These are phyloP conservation scores for Camelus dromedarius DNA, from an alignment of 2,113 vertebrate genomes.

Conservation along the genomic window DNA sequence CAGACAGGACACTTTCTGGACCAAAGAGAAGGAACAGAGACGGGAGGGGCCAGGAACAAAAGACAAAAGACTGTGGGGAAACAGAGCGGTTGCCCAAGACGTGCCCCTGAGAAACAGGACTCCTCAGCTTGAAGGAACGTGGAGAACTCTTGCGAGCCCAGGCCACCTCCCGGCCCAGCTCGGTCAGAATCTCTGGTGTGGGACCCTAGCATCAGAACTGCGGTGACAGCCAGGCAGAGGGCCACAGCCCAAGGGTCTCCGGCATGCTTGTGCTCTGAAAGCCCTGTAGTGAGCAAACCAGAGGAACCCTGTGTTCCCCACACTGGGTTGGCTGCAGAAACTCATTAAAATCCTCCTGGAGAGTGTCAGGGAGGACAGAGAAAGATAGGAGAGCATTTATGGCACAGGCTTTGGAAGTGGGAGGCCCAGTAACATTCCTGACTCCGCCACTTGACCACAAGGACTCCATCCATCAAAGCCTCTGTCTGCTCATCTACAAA, in stretches of 20 bases:
- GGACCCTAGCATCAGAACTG: background rate
- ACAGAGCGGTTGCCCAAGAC: background rate
- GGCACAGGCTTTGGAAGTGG: background rate
- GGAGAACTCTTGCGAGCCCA: background rate
- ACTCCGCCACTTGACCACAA: background rate
- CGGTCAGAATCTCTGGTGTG: rapidly evolving
- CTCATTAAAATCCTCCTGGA: background rate
- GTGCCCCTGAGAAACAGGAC: background rate
- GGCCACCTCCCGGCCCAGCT: background rate
- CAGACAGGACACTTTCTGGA: background rate
- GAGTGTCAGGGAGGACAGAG: background rate
- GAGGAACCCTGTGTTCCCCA: background rate
- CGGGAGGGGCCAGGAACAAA: background rate
- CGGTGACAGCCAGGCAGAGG: background rate
- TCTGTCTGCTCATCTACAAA: background rate
- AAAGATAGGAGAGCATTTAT: background rate
- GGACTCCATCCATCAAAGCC: background rate
- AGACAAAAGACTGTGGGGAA: background rate
- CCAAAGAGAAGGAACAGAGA: background rate
- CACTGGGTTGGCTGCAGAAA: background rate
- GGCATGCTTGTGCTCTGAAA: background rate
- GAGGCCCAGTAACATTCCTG: background rate
- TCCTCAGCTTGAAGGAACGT: background rate
- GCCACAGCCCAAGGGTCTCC: background rate
- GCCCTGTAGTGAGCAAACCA: background rate